These are phyloP conservation scores for Stictonetta naevosa DNA, from an alignment of 2,113 vertebrate species.

Conservation along the genomic window DNA sequence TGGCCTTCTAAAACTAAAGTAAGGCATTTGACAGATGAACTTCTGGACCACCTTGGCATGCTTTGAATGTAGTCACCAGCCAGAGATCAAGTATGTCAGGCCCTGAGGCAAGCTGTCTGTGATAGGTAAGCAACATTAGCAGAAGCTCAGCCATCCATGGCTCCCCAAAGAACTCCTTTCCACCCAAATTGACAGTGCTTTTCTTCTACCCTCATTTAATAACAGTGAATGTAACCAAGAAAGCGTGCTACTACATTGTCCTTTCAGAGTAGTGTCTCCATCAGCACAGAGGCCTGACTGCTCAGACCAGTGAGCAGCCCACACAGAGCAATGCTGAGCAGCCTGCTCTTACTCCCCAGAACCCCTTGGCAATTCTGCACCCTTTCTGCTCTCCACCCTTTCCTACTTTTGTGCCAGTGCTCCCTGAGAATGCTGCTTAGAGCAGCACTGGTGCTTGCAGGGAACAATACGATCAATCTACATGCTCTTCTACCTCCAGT, in stretches of 20 bases:
- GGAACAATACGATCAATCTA: background rate
- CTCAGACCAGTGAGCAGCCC: background rate
- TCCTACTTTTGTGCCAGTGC: background rate
- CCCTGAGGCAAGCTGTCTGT: background rate
- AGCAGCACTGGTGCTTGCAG: background rate
- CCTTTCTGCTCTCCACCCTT: background rate
- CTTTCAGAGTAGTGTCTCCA: background rate
- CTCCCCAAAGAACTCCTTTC: background rate
- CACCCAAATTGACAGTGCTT: fast-evolving
- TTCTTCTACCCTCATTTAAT: background rate
- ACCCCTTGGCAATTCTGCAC: fast-evolving
- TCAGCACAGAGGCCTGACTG: background rate
- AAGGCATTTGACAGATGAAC: background rate
- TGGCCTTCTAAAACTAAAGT: background rate
- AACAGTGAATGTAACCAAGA: background rate
- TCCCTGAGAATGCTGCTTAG: background rate
- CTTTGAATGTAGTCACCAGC: background rate
- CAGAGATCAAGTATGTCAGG: background rate
- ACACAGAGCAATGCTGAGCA: background rate
- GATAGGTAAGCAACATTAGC: background rate
- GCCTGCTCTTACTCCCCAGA: background rate
- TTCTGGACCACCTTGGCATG: background rate
- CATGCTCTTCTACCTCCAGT: background rate
- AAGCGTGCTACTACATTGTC: background rate
- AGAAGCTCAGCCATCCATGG: background rate